Base-by-base conservation (phyloP, 2,888 invertebrate genomes). In the Chaitophorus viminalis region DNA sequence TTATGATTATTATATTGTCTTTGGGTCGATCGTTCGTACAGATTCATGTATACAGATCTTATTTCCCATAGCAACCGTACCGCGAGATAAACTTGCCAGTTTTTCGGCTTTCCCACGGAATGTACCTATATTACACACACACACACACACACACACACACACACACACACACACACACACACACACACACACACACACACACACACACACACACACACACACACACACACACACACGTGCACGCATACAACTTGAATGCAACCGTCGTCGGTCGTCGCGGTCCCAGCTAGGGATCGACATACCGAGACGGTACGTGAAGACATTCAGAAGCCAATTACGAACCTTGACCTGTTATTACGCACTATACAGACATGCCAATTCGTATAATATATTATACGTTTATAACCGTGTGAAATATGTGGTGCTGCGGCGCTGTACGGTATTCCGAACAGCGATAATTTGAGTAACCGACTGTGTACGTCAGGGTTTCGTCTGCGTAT, bases 291-390 rank as follows among this genome's bases (percentile, higher is more conserved):
- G 76, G 85, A 29, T 86, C 86, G 54, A 60, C 86, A 86, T 86
- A 86, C 87, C 79, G 72, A 72, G 79, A 72, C n/a, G 29, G 54
- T 81, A 87, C 87, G 87, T 87, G 87, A 60, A 87, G 81, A 87
- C 74, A 33, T 87, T 87, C 87, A 65, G 87, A 81, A 87, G 87
- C 87, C 87, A 81, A 87, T 87, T 81, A 78, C 36, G 72, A 31
- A 60, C 79, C 14, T 87, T 81, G 72, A 81, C 87, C 78, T 87
- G 39, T 87, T 87, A 87, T 87, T 87, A 87, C 36, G 36, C 54
- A 33, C 78, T 76, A n/a, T n/a, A 21, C 78, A 72, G 78, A 72
- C 72, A 78, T 86, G 86, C 87, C 79, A 87, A 87, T 74, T 87
- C 74, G 39, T 46, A 39, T 60, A 39, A 36, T 18, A 36, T 33